Conservation (phyloP, 2,888 invertebrate species). For the Orthosia gracilis region DNA sequence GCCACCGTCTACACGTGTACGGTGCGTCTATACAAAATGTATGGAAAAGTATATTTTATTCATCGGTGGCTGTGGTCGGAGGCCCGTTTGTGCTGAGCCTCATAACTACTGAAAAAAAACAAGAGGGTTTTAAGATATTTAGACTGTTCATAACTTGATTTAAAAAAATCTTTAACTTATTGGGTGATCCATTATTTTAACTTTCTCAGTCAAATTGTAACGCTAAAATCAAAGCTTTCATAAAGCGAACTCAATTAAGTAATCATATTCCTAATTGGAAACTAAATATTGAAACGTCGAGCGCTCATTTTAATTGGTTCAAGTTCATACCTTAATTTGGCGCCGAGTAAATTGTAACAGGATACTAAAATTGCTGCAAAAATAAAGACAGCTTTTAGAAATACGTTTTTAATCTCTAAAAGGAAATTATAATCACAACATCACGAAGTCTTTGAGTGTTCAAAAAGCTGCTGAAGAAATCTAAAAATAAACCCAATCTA, state of each 20-base stretch:
- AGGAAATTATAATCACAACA: slow-evolving; percentile 20
- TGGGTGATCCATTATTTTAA: too few relatives aligned
- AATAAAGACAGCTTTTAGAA: slow-evolving; percentile 7
- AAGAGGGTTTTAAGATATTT: too few relatives aligned
- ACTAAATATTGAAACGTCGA: slow-evolving; percentile 14
- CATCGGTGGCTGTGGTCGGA: too few relatives aligned
- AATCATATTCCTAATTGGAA: slow-evolving; percentile 23
- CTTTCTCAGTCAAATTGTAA: not conserved
- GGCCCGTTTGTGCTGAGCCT: too few relatives aligned
- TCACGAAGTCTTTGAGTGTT: not conserved
- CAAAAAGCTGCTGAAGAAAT: slow-evolving; percentile 3
- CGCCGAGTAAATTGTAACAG: not conserved
- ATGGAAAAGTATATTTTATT: too few relatives aligned
- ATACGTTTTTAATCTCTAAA: slow-evolving; percentile 12
- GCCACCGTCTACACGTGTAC: too few relatives aligned
- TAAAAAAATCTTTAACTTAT: too few relatives aligned
- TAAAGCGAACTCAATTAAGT: not conserved
- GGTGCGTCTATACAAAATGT: too few relatives aligned
- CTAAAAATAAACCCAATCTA: slow-evolving; percentile 22
- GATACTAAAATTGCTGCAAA: not conserved
- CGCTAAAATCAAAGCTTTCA: not conserved
- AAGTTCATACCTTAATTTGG: not conserved
- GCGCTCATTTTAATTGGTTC: slow-evolving; percentile 1
- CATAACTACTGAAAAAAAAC: too few relatives aligned
- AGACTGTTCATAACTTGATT: too few relatives aligned